Evolutionary conservation across 2,888 invertebrate species (phyloP), one percentile per base, ranked within the genome.

Genomic region (Anaspis maculata): DNA sequence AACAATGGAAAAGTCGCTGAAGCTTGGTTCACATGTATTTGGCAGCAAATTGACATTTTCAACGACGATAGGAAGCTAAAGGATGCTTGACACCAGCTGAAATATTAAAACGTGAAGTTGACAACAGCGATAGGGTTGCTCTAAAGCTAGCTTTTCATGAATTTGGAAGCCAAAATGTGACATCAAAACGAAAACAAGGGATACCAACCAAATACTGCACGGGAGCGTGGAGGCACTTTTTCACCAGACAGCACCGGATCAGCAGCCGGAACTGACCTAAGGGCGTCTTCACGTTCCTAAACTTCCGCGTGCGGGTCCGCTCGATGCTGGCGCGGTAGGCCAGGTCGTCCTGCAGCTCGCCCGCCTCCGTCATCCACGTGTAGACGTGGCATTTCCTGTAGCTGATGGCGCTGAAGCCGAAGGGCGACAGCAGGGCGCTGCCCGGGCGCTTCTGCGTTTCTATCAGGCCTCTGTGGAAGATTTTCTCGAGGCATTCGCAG

Each of bases 351-450:
- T 67, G 59, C 29, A 74, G 59, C 49, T 71, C 68, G 42, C 68
- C 65, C n/a, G n/a, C n/a, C n/a, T n/a, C n/a, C n/a, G n/a, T n/a
- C 57, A 77, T 62, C 70, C 75, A 75, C 34, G 62, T 55, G 67
- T 71, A 74, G n/a, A 68, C 60, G 39, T 71, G 68, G 7, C 63
- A 60, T 48, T 64, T 66, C 10, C 34, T 45, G 37, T 71, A 62
- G 21, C 64, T 66, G 34, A 68, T 55, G 3, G 59, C 52, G 42
- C n/a, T n/a, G n/a, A n/a, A n/a, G n/a, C n/a, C n/a, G n/a, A n/a
- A n/a, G n/a, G n/a, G n/a, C n/a, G n/a, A n/a, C n/a, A n/a, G n/a
- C n/a, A n/a, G n/a, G n/a, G n/a, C n/a, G n/a, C n/a, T n/a, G n/a
- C n/a, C n/a, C n/a, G 59, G 66, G 25, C 62, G 48, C 15, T 60